Evolutionary conservation across 2,797 vertebrate genomes (phyloP).

Genomic region (Galago senegalensis): DNA sequence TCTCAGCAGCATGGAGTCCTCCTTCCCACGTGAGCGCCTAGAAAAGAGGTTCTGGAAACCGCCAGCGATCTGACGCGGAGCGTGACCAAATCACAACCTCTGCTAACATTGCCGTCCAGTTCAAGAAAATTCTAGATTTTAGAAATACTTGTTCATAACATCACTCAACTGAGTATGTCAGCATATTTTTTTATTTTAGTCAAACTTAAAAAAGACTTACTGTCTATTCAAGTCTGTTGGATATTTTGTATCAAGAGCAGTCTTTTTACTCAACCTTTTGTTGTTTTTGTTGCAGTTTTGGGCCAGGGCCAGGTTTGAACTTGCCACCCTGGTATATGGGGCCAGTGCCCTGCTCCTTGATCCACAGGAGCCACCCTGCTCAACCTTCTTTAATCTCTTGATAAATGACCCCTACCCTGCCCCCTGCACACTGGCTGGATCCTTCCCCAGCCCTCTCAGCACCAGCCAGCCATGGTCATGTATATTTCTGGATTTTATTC

Average conservation of each 20-base stretch:
- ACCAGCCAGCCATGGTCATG: background rate
- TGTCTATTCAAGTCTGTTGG: background rate
- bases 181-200: background rate
- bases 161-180: background rate
- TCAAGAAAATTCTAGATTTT: background rate
- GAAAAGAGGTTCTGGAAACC: background rate
- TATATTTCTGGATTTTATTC: background rate
- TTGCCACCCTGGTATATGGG: no score
- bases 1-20: rapidly evolving
- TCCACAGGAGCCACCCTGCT: no score
- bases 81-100: background rate
- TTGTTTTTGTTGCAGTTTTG: no score
- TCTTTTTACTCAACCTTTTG: background rate
- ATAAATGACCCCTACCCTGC: rapidly evolving
- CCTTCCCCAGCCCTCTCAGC: background rate
- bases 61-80: rapidly evolving
- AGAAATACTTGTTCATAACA: rapidly evolving
- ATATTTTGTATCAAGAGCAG: background rate
- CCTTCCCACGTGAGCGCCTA: rapidly evolving
- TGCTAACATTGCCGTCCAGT: rapidly evolving
- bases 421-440: rapidly evolving
- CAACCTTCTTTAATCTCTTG: background rate
- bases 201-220: background rate
- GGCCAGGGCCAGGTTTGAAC: no score
- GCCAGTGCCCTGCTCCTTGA: no score